Conservation (phyloP, 2,888 invertebrate species). For the Acronicta alni region DNA sequence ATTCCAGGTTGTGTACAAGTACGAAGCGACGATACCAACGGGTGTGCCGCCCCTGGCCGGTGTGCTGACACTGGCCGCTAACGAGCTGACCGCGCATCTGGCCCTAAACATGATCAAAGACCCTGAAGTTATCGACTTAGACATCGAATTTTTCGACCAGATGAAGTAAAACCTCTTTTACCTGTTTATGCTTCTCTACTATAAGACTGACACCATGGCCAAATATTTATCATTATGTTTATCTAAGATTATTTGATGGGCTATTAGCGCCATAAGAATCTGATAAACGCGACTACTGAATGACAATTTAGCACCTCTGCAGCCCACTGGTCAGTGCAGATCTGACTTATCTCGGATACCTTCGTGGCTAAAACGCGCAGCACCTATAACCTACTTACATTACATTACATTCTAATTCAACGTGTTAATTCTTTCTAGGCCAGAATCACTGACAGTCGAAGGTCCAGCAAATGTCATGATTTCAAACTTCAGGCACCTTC, state of each 20-base stretch:
- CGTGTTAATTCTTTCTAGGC: slow-evolving; percentile 62
- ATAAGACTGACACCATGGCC: no score
- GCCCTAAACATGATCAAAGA: slow-evolving; percentile 58
- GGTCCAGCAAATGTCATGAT: slow-evolving; percentile 73
- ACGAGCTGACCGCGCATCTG: slow-evolving; percentile 72
- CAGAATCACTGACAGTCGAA: slow-evolving; percentile 74
- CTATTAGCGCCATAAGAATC: no score
- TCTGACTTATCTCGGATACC: no score
- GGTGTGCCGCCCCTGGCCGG: slow-evolving; percentile 66
- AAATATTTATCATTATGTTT: no score
- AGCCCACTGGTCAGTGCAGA: no score
- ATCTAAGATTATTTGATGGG: no score
- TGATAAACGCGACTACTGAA: no score
- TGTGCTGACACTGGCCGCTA: slow-evolving; percentile 63
- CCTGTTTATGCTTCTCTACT: no score
- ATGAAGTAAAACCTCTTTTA: slow-evolving; percentile 66
- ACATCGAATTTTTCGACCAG: slow-evolving; percentile 67
- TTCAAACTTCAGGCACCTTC: slow-evolving; percentile 72
- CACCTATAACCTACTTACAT: not conserved
- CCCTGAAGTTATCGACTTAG: slow-evolving; percentile 65
- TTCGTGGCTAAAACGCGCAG: not conserved
- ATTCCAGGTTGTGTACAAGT: slow-evolving; percentile 69
- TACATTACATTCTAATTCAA: not conserved
- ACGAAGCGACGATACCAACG: slow-evolving; percentile 60
- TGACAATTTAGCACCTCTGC: no score